Percentiles rank a stretch among this genome's conserved stretches.
Evolutionary conservation across 2,113 vertebrate genomes (phyloP).

Genomic region (Scartelaos histophorus): DNA sequence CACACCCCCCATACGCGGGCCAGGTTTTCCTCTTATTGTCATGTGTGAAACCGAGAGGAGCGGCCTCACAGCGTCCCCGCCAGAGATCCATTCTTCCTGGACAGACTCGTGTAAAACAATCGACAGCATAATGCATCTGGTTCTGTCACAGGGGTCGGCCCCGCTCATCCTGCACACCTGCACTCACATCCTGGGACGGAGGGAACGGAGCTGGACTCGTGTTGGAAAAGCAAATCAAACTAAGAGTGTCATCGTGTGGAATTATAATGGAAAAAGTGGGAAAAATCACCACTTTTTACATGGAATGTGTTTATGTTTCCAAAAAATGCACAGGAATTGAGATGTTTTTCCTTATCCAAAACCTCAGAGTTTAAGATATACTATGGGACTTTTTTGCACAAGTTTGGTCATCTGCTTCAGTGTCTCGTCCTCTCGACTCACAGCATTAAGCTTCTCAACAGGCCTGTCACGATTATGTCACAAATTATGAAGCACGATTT

Average conservation of each 20-base stretch:
- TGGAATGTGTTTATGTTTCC: background rate
- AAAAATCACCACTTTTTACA: background rate
- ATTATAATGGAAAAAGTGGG: background rate
- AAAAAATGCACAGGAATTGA: background rate
- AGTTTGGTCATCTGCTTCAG: too few relatives aligned
- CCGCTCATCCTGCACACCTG: slow-evolving; percentile 75
- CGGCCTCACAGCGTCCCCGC: slow-evolving; percentile 85
- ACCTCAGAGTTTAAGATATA: too few relatives aligned
- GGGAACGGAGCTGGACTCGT: slow-evolving; percentile 29
- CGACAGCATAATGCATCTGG: slow-evolving; percentile 76
- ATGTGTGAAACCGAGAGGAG: slow-evolving; percentile 88
- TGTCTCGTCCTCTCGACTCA: too few relatives aligned
- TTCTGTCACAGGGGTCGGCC: slow-evolving; percentile 58
- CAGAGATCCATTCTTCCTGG: slow-evolving; percentile 95
- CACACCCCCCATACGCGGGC: slow-evolving; percentile 84
- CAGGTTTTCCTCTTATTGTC: slow-evolving; percentile 95
- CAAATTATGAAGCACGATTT: too few relatives aligned
- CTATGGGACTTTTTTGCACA: too few relatives aligned
- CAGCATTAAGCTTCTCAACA: too few relatives aligned
- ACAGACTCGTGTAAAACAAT: slow-evolving; percentile 96
- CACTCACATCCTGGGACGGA: slow-evolving; percentile 67
- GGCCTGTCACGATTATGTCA: too few relatives aligned
- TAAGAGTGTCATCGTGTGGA: slow-evolving; percentile 15
- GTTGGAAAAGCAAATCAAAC: slow-evolving; percentile 51
- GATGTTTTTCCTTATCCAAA: too few relatives aligned